Conservation (phyloP, 2,113 vertebrate species). For the Lethenteron reissneri region DNA sequence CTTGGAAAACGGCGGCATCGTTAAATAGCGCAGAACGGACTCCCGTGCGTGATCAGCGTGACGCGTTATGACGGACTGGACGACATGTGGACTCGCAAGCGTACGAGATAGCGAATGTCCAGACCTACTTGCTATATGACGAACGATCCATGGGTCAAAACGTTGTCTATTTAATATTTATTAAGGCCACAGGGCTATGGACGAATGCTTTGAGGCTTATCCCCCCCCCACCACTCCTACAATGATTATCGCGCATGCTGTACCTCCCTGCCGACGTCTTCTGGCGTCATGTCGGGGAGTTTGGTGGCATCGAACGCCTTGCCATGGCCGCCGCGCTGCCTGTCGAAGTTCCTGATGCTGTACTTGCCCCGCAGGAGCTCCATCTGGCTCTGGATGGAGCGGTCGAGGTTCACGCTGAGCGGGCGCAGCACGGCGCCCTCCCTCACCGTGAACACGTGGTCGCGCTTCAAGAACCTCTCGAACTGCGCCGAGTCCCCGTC, state of each 20-base stretch:
- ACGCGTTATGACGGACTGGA: no score
- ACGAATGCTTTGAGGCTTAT: no score
- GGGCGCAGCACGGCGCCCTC: constrained; percentile 25
- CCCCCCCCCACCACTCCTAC: no score
- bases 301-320: constrained; percentile 16
- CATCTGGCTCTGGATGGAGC: constrained; percentile 41
- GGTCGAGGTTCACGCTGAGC: constrained; percentile 48
- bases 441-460: constrained; percentile 34
- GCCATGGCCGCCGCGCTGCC: constrained; percentile 11
- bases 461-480: constrained; percentile 30
- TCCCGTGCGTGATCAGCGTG: no score
- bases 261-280: constrained; percentile 35
- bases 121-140: no score
- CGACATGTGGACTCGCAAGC: no score
- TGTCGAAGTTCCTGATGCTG: constrained; percentile 19
- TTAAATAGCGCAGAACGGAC: no score
- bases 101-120: no score
- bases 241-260: not conserved
- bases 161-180: no score
- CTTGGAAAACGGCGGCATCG: no score
- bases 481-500: constrained; percentile 65
- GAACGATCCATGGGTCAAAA: no score
- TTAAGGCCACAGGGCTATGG: no score
- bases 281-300: constrained; percentile 26
- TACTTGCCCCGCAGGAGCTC: constrained; percentile 27